A percentile compares a stretch with the other conserved stretches of the same genome.
phyloP scores from a whole-genome alignment of 2,113 vertebrate genomes.

The Protobothrops mucrosquamatus region DNA sequence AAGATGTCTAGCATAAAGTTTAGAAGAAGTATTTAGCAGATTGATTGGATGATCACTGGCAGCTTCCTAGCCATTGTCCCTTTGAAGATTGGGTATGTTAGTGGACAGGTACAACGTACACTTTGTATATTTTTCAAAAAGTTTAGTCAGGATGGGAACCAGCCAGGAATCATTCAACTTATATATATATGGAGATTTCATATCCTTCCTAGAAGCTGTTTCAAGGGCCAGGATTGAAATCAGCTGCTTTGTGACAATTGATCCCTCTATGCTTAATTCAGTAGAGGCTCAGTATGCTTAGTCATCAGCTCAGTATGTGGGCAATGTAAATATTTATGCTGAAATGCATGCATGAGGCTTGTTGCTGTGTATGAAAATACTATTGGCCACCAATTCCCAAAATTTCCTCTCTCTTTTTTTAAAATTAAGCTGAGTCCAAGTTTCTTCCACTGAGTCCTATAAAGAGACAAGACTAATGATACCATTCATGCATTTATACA shows the following conservation, averaged over 20 bases:
- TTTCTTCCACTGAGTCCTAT: background rate
- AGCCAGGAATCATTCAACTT: background rate
- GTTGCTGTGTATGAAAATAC: background rate
- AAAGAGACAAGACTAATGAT: background rate
- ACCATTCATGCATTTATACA: background rate
- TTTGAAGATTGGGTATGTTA: background rate
- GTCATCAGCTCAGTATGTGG: background rate
- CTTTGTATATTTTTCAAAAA: background rate
- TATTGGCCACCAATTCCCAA: background rate
- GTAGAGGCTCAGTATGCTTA: background rate
- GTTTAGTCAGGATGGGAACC: background rate
- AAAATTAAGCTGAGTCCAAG: background rate
- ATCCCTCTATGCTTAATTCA: background rate
- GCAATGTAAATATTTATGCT: background rate
- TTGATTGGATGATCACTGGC: background rate
- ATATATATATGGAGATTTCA: background rate
- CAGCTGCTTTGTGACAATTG: too few relatives aligned
- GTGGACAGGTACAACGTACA: background rate
- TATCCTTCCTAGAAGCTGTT: background rate
- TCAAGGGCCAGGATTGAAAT: background rate
- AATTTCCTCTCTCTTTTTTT: background rate
- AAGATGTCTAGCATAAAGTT: background rate
- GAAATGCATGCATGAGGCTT: background rate
- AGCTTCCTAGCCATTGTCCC: background rate
- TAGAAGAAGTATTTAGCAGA: background rate